Conservation (phyloP, 1,140 invertebrate genomes). For the Fopius arisanus region DNA sequence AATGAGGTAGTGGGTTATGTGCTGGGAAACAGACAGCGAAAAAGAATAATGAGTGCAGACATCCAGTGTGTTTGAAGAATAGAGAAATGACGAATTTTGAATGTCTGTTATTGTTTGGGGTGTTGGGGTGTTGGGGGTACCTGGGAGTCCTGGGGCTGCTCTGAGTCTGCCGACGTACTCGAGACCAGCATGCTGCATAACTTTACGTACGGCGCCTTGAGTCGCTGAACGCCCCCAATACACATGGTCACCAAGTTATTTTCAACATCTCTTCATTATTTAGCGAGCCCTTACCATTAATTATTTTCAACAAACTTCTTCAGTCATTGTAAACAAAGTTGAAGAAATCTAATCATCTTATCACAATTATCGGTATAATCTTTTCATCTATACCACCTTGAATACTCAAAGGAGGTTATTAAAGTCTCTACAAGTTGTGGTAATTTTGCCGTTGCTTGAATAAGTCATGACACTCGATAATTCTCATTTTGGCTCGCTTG, state of each 20-base stretch:
- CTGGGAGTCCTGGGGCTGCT: slow-evolving; percentile 68
- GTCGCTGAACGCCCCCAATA: slow-evolving; percentile 70
- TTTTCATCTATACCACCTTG: too few relatives aligned
- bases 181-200: slow-evolving; percentile 93
- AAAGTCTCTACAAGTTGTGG: too few relatives aligned
- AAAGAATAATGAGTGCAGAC: neutral
- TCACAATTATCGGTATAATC: too few relatives aligned
- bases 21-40: neutral
- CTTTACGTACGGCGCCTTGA: slow-evolving; percentile 95
- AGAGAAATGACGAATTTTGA: neutral
- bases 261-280: neutral
- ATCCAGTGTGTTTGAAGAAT: neutral
- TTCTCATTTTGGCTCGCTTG: neutral
- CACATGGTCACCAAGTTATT: slow-evolving; percentile 30
- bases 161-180: slow-evolving; percentile 83
- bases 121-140: slow-evolving; percentile 43
- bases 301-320: too few relatives aligned
- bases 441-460: neutral
- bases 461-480: neutral
- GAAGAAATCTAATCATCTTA: too few relatives aligned
- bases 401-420: too few relatives aligned
- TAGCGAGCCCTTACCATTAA: too few relatives aligned
- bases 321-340: too few relatives aligned
- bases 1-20: neutral
- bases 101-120: neutral